Evolutionary conservation across 1,140 invertebrate genomes (phyloP), one percentile per base, ranked within the genome.

Genomic region (Teleogryllus occipitalis): DNA sequence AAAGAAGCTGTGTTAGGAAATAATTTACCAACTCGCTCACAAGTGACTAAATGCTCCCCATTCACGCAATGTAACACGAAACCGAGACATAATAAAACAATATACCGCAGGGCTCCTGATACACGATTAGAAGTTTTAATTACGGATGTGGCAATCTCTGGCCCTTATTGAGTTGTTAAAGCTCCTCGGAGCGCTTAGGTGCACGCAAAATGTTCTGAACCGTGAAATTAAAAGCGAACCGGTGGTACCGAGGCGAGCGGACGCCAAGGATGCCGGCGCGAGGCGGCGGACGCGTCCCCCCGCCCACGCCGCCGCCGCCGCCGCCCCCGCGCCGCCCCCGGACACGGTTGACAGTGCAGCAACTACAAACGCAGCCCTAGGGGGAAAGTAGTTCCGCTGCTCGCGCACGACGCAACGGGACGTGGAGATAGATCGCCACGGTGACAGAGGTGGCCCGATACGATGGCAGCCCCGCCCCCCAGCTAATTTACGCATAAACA

Each of bases 51-150:
- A 65, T 65, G 54, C 54, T 65, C 54, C 18, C 18, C 54, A 65
- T 65, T 65, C 54, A 65, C 54, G 54, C 54, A 65, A 65, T 65
- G 54, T 10, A 65, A 65, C 54, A 65, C 54, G 54, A 65, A 10
- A 18, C 54, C 10, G 54, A 3, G 54, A 65, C 18, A 65, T 65
- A 65, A 65, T 65, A 65, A 65, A 65, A 65, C 54, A 65, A 65
- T 65, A 65, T 65, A 65, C 10, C 18, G 18, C 54, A 65, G 54
- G 54, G 54, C 54, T 65, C 18, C 54, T 65, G 54, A 65, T 65
- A 65, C 54, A 65, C 54, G 54, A 65, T 65, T 65, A 65, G 54
- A 65, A 65, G 54, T 65, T 65, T 65, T 65, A 65, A 65, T 65
- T 65, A 65, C 54, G 54, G 54, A 65, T 65, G 54, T 65, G 54